phyloP scores from a whole-genome alignment of 1,140 invertebrate genomes.

The Araneus ventricosus region DNA sequence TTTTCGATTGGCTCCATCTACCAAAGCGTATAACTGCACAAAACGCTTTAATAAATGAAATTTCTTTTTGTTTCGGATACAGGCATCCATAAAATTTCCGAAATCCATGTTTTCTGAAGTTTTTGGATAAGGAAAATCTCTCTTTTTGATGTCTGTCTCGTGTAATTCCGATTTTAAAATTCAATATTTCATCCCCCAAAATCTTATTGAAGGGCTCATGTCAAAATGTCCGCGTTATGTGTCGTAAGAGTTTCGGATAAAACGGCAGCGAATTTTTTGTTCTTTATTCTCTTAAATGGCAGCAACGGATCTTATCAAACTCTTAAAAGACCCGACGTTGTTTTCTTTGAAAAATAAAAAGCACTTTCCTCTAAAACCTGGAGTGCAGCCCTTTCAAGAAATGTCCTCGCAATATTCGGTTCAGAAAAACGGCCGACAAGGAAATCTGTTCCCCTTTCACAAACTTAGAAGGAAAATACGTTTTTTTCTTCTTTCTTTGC shows the following conservation, averaged over 20 bases:
- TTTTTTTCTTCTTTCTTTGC: background rate
- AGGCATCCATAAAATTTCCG: background rate
- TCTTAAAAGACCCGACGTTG: background rate
- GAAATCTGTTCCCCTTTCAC: constrained; percentile 25
- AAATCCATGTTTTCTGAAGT: background rate
- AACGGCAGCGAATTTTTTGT: background rate
- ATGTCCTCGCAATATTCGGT: background rate
- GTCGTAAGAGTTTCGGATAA: background rate
- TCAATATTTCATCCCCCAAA: background rate
- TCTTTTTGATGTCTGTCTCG: background rate
- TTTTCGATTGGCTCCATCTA: no score
- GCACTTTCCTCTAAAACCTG: background rate
- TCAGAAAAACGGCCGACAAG: background rate
- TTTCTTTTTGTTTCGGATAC: no score
- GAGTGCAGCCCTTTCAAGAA: constrained; percentile 4
- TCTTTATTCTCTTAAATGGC: constrained; percentile 4
- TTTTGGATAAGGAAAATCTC: background rate
- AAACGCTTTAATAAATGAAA: no score
- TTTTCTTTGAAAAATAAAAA: constrained; percentile 16
- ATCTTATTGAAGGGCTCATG: background rate
- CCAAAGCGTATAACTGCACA: no score
- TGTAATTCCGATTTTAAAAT: background rate
- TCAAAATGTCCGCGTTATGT: background rate
- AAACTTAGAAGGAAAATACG: background rate
- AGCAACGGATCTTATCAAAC: constrained; percentile 25